A percentile compares a stretch with the other conserved stretches of the same genome.
Evolutionary conservation across 2,797 vertebrate genomes (phyloP).

Genomic region (Dicrostonyx torquatus): DNA sequence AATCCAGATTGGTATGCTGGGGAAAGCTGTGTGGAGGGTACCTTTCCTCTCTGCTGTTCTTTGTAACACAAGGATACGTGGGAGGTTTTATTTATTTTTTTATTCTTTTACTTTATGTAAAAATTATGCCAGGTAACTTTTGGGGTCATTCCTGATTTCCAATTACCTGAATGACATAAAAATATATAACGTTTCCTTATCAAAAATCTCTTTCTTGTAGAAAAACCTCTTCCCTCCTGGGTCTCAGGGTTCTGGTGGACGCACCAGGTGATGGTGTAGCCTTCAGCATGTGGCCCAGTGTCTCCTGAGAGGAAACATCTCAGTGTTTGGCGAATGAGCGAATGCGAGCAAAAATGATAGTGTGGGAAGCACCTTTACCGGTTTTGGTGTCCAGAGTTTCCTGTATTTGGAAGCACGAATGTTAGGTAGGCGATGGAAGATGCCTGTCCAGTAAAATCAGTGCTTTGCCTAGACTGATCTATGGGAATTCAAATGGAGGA

Average conservation of each 20-base stretch:
- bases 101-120: background rate
- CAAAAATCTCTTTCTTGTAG: background rate
- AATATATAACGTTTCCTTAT: background rate
- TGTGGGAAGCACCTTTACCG: background rate
- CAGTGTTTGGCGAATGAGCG: background rate
- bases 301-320: background rate
- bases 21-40: background rate
- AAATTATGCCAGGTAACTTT: slow-evolving; percentile 4
- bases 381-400: background rate
- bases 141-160: slow-evolving; percentile 20
- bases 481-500: background rate
- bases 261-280: background rate
- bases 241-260: background rate
- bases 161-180: background rate
- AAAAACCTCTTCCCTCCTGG: background rate
- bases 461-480: background rate
- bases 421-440: background rate
- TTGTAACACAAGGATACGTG: background rate
- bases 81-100: background rate
- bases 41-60: background rate
- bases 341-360: background rate
- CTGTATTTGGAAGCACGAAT: background rate
- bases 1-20: background rate
- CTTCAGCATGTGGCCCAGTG: background rate
- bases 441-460: background rate